Conservation (phyloP, 2,113 vertebrate genomes). For the Kryptolebias marmoratus region DNA sequence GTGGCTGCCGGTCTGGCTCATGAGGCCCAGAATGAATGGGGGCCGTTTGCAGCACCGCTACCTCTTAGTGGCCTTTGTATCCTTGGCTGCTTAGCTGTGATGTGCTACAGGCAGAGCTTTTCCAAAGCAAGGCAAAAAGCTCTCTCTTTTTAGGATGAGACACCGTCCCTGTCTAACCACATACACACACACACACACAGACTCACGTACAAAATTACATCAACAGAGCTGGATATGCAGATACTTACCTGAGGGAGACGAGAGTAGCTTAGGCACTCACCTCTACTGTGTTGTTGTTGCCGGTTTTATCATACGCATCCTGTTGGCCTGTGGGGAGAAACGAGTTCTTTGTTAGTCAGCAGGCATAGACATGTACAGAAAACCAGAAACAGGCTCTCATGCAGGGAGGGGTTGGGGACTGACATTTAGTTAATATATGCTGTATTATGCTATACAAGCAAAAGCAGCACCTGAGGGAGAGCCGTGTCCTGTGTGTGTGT, state of each 20-base stretch:
- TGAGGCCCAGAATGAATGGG: conserved; percentile 32
- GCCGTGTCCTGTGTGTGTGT: conserved; percentile 85
- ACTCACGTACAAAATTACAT: conserved; percentile 23
- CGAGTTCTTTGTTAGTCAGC: conserved; percentile 33
- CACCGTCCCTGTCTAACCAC: conserved; percentile 28
- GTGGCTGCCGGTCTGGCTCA: conserved; percentile 52
- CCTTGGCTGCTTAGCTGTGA: conserved; percentile 37
- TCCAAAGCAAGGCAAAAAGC: conserved; percentile 68
- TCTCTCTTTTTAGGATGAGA: conserved; percentile 46
- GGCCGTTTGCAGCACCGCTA: conserved; percentile 32
- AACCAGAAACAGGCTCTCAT: conserved; percentile 4
- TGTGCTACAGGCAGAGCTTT: conserved; percentile 58
- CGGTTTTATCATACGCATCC: conserved; percentile 87
- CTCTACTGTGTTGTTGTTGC: conserved; percentile 93
- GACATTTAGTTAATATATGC: conserved; percentile 28
- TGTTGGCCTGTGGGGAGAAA: conserved; percentile 86
- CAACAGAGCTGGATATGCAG: conserved; percentile 28
- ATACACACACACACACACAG: conserved; percentile 23
- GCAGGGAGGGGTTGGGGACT: not conserved
- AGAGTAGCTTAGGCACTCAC: conserved; percentile 83
- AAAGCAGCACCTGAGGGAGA: conserved; percentile 87
- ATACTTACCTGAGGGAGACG: conserved; percentile 71
- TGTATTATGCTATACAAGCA: conserved; percentile 25
- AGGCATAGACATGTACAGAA: conserved; percentile 14
- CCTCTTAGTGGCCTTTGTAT: conserved; percentile 56